Percentiles rank a stretch among this genome's conserved stretches.
phyloP scores from a whole-genome alignment of 2,113 vertebrate species.

The Rostratula benghalensis region DNA sequence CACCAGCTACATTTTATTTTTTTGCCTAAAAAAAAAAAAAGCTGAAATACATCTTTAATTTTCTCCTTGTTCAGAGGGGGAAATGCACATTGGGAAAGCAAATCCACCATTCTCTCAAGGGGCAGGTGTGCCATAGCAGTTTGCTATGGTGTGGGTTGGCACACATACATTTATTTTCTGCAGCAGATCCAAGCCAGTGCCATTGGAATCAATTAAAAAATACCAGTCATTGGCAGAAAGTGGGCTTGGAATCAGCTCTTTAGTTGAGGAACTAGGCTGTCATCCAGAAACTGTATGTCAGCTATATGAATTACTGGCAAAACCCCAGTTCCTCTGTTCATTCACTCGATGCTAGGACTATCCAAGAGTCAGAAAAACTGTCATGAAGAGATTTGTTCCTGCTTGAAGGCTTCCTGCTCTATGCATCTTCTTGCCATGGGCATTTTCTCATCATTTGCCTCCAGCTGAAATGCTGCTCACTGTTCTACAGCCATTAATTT shows the following conservation, averaged over 20 bases:
- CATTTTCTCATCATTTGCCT: not conserved
- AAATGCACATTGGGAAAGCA: not conserved
- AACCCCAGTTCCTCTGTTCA: not conserved
- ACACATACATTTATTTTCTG: not conserved
- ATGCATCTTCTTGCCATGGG: not conserved
- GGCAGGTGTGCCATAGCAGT: not conserved
- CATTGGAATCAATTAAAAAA: not conserved
- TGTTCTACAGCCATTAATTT: not conserved
- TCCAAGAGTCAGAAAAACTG: not conserved
- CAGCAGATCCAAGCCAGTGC: not conserved
- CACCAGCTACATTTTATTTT: too few relatives aligned
- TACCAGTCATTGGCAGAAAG: not conserved
- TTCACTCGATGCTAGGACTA: not conserved
- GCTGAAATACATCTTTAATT: not conserved
- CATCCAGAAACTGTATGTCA: constrained; percentile 3
- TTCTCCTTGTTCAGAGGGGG: not conserved
- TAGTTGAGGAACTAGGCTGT: not conserved
- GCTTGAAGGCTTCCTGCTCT: not conserved
- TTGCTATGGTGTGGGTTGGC: not conserved
- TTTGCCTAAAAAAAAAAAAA: not conserved
- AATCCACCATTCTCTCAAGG: not conserved
- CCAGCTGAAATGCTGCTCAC: not conserved
- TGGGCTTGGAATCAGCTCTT: not conserved
- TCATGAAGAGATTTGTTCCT: not conserved
- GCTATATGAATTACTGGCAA: constrained; percentile 21